Conservation (phyloP, 2,113 vertebrate species). For the Semnopithecus entellus region DNA sequence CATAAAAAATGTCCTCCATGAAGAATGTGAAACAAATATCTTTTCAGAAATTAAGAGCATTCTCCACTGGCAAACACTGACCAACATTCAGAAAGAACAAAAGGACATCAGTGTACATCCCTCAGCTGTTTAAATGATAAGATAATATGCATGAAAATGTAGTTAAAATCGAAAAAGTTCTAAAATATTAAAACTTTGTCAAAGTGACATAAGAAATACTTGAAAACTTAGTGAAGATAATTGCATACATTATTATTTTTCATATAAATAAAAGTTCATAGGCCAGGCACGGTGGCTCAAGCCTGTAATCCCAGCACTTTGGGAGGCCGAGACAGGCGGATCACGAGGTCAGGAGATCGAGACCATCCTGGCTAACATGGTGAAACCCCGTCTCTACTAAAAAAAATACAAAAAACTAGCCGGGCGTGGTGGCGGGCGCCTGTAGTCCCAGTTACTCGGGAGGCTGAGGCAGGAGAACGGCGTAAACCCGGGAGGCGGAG, state of each 20-base stretch:
- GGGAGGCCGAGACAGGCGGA: too few species aligned
- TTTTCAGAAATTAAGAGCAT: background rate
- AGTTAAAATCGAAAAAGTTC: background rate
- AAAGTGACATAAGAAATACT: background rate
- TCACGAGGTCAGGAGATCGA: too few species aligned
- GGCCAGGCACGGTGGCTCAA: too few species aligned
- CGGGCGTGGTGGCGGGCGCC: too few species aligned
- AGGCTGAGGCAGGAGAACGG: too few species aligned
- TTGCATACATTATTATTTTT: background rate
- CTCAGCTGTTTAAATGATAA: background rate
- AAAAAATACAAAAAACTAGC: too few species aligned
- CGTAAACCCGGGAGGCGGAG: rapidly evolving
- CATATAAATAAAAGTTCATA: background rate
- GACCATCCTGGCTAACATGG: too few species aligned
- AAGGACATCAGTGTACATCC: background rate
- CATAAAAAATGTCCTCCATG: background rate
- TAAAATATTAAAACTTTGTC: background rate
- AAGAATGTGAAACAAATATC: background rate
- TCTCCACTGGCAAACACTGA: background rate
- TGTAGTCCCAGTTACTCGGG: too few species aligned
- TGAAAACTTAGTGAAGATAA: background rate
- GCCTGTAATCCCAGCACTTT: too few species aligned
- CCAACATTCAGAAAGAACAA: background rate
- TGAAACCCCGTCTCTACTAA: too few species aligned
- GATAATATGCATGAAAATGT: background rate